phyloP scores from a whole-genome alignment of 2,888 invertebrate genomes.

The Halictus ligatus region DNA sequence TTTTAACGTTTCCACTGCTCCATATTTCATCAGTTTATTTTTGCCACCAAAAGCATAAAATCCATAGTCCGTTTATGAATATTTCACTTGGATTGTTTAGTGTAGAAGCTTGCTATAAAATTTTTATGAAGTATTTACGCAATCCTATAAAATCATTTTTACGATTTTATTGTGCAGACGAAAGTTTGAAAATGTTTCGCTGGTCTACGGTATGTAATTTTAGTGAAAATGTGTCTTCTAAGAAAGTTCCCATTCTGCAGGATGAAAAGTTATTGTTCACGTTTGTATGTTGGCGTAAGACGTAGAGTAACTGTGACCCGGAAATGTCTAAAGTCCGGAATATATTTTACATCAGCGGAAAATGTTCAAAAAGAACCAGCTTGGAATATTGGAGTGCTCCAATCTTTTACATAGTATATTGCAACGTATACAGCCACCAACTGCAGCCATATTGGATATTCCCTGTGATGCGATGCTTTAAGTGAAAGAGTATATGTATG shows the following conservation, averaged over 20 bases:
- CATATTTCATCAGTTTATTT: too few relatives aligned
- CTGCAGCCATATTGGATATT: conserved; percentile 6
- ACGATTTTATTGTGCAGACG: not conserved
- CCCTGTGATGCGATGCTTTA: not conserved
- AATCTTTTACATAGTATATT: conserved; percentile 3
- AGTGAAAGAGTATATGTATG: not conserved
- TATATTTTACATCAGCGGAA: conserved; percentile 6
- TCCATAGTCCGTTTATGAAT: too few relatives aligned
- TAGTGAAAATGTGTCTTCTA: not conserved
- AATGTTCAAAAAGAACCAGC: conserved; percentile 1
- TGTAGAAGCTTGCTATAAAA: too few relatives aligned
- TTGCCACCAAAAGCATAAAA: too few relatives aligned
- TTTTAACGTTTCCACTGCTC: too few relatives aligned
- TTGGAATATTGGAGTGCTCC: conserved; percentile 8
- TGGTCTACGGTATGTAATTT: not conserved
- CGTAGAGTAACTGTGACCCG: not conserved
- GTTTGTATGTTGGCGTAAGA: not conserved
- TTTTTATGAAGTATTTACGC: too few relatives aligned
- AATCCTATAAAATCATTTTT: too few relatives aligned
- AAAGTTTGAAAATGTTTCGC: not conserved
- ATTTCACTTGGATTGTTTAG: too few relatives aligned
- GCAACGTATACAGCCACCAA: not conserved
- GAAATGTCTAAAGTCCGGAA: not conserved
- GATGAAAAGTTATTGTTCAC: not conserved
- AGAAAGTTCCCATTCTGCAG: not conserved